Conservation (phyloP, 2,113 vertebrate genomes). For the Zapornia atra region DNA sequence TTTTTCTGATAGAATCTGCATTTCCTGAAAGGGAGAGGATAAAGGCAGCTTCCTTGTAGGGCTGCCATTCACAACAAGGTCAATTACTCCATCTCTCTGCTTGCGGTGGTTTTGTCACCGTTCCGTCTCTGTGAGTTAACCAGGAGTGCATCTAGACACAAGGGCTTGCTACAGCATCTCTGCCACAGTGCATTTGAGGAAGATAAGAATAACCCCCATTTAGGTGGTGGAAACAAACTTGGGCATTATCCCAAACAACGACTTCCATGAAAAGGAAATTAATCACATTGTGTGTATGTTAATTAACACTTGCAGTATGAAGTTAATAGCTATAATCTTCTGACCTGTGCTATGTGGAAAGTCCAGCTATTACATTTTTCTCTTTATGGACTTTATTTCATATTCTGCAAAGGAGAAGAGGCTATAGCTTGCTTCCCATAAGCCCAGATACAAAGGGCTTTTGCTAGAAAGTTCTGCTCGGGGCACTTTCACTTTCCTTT, state of each 20-base stretch:
- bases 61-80: background rate
- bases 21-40: background rate
- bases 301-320: background rate
- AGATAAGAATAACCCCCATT: background rate
- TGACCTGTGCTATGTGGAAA: background rate
- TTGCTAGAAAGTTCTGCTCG: background rate
- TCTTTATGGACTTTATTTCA: background rate
- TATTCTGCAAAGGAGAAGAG: background rate
- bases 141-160: background rate
- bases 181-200: background rate
- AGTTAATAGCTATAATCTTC: background rate
- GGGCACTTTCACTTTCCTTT: background rate
- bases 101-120: background rate
- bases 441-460: background rate
- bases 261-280: background rate
- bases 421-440: background rate
- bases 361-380: background rate
- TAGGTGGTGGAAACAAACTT: background rate
- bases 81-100: background rate
- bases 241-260: background rate
- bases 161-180: background rate
- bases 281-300: background rate
- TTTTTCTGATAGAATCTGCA: background rate
- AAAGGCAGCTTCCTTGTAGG: background rate
- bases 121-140: background rate